Evolutionary conservation across 2,113 vertebrate genomes (phyloP).

Genomic region (Tapirus terrestris): DNA sequence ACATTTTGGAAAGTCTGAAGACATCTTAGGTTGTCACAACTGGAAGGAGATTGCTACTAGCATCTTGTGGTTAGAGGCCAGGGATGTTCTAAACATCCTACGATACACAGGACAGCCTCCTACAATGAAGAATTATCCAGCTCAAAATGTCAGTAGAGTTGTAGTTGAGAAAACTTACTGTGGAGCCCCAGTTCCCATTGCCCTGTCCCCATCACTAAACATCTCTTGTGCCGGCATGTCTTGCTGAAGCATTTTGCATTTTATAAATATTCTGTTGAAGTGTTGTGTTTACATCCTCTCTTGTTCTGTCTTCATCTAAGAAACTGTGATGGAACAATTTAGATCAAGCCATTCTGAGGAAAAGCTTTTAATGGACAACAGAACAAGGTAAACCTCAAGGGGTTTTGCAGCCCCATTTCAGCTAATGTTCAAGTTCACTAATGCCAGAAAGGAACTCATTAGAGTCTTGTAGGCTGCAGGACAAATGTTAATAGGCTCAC

Average conservation of each 20-base stretch:
- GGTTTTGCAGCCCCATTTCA: conserved; percentile 63
- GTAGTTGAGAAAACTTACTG: background rate
- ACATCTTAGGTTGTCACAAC: background rate
- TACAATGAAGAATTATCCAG: background rate
- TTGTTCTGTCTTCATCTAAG: conserved; percentile 39
- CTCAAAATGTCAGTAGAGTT: background rate
- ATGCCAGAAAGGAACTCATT: conserved; percentile 60
- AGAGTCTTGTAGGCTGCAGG: conserved; percentile 46
- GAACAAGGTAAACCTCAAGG: background rate
- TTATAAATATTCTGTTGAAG: background rate
- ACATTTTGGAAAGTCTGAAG: background rate
- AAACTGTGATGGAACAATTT: background rate
- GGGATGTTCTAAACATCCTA: background rate
- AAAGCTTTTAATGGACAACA: conserved; percentile 43
- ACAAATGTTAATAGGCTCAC: conserved; percentile 71
- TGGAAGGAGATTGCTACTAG: background rate
- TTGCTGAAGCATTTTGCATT: background rate
- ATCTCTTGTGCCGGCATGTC: background rate
- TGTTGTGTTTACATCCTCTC: background rate
- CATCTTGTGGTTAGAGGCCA: background rate
- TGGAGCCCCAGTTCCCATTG: background rate
- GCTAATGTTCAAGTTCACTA: conserved; percentile 52
- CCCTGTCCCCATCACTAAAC: background rate
- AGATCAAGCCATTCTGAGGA: conserved; percentile 23
- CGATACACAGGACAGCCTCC: background rate